Conservation (phyloP, 2,113 vertebrate genomes). For the Carettochelys insculpta region DNA sequence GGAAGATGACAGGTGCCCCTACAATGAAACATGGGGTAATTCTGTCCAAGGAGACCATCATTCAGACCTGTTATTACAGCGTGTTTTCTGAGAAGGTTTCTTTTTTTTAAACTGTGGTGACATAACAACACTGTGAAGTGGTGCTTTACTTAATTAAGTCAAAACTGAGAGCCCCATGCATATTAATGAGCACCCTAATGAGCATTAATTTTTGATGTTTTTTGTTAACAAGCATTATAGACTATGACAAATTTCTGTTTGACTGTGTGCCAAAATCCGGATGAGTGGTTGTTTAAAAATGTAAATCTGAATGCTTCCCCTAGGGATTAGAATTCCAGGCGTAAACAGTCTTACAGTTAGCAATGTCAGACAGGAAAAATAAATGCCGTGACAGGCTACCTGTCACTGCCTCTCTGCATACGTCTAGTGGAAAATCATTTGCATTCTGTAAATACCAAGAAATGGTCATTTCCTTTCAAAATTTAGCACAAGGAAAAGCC, state of each 20-base stretch:
- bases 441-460: constrained; percentile 53
- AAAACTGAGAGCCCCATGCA: constrained; percentile 72
- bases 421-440: constrained; percentile 41
- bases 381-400: constrained; percentile 37
- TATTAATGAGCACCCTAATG: constrained; percentile 81
- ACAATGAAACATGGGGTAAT: neutral
- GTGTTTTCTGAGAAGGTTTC: neutral
- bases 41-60: constrained; percentile 28
- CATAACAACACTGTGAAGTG: constrained; percentile 60
- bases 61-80: constrained; percentile 26
- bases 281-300: constrained; percentile 64
- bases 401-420: constrained; percentile 21
- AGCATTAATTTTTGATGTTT: constrained; percentile 85
- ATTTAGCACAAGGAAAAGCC: constrained; percentile 60
- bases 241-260: constrained; percentile 81
- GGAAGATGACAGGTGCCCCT: constrained; percentile 13
- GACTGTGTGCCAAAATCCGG: constrained; percentile 76
- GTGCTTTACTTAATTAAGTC: constrained; percentile 79
- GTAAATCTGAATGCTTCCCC: constrained; percentile 56
- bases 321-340: constrained; percentile 30
- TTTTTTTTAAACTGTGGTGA: constrained; percentile 31
- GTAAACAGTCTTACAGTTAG: constrained; percentile 54
- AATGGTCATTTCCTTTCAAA: constrained; percentile 65
- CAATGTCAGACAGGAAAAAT: constrained; percentile 61
- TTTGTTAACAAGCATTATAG: constrained; percentile 80